These are phyloP conservation scores for Nyleta sp. DNA, from an alignment of 2,888 invertebrate genomes.

Conservation along the genomic window DNA sequence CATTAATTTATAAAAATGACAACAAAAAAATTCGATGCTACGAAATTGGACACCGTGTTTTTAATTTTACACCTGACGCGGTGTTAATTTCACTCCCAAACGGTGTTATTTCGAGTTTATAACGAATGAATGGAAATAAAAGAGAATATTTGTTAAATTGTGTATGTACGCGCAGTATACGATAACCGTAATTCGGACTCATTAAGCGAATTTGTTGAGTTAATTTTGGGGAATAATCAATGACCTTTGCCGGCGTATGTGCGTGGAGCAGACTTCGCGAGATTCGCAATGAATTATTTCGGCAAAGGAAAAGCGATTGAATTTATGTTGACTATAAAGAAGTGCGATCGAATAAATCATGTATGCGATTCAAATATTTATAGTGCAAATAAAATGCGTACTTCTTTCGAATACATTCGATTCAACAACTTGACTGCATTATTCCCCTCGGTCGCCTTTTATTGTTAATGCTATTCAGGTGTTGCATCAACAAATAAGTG, in stretches of 20 bases:
- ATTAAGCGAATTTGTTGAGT: not conserved
- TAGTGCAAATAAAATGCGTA: not conserved
- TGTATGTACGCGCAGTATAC: not conserved
- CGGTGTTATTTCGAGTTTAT: too few species aligned
- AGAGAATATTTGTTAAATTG: not conserved
- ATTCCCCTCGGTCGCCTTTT: slow-evolving; percentile 2
- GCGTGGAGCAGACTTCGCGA: not conserved
- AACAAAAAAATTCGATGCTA: too few species aligned
- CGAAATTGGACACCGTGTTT: too few species aligned
- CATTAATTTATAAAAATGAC: too few species aligned
- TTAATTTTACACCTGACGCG: too few species aligned
- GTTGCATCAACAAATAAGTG: slow-evolving; percentile 3
- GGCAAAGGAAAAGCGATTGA: not conserved
- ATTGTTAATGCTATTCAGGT: slow-evolving; percentile 3
- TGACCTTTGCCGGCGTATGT: not conserved
- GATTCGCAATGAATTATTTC: not conserved
- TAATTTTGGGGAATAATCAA: not conserved
- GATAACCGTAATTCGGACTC: not conserved
- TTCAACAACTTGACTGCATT: not conserved
- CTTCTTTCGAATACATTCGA: not conserved
- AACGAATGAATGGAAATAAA: too few species aligned
- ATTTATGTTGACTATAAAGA: not conserved
- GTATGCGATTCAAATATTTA: slow-evolving; percentile 5
- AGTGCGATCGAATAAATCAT: not conserved
- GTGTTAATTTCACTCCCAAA: too few species aligned